Evolutionary conservation across 2,888 invertebrate genomes (phyloP).

Genomic region (Ectemnius lituratus): DNA sequence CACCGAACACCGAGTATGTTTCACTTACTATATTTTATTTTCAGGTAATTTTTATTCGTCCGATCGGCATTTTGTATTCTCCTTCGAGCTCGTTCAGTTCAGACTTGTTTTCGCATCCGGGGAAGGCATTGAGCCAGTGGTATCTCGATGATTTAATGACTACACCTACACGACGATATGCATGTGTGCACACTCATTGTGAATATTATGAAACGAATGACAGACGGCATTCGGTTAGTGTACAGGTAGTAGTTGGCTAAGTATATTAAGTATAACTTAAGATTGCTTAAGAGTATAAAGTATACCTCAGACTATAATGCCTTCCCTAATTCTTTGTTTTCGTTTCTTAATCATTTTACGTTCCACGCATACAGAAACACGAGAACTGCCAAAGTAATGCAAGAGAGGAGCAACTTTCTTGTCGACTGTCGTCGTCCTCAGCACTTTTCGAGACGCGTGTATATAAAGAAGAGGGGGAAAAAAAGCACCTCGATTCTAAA

Average conservation of each 20-base stretch:
- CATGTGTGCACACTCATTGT: too few species aligned
- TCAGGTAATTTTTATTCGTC: conserved; percentile 27
- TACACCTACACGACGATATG: conserved; percentile 1
- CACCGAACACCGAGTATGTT: too few species aligned
- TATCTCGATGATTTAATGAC: conserved; percentile 1
- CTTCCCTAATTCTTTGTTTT: background rate
- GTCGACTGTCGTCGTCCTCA: conserved; percentile 25
- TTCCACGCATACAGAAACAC: background rate
- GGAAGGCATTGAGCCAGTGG: background rate
- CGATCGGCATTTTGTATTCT: background rate
- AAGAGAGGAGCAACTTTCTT: conserved; percentile 35
- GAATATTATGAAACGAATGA: too few species aligned
- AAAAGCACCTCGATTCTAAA: conserved; percentile 17
- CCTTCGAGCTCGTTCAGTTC: background rate
- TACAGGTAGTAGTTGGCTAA: too few species aligned
- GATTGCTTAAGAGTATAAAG: too few species aligned
- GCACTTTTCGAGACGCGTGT: conserved; percentile 36
- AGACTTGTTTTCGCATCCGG: background rate
- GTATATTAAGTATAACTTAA: too few species aligned
- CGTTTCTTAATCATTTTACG: background rate
- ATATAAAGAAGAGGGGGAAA: conserved; percentile 18
- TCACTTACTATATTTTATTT: conserved; percentile 11
- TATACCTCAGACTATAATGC: too few species aligned
- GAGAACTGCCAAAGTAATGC: conserved; percentile 11
- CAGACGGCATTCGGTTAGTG: too few species aligned